Percentiles rank a stretch among this genome's conserved stretches.
These are phyloP conservation scores for Beaufortia kweichowensis DNA, from an alignment of 2,113 vertebrate genomes.

Conservation along the genomic window DNA sequence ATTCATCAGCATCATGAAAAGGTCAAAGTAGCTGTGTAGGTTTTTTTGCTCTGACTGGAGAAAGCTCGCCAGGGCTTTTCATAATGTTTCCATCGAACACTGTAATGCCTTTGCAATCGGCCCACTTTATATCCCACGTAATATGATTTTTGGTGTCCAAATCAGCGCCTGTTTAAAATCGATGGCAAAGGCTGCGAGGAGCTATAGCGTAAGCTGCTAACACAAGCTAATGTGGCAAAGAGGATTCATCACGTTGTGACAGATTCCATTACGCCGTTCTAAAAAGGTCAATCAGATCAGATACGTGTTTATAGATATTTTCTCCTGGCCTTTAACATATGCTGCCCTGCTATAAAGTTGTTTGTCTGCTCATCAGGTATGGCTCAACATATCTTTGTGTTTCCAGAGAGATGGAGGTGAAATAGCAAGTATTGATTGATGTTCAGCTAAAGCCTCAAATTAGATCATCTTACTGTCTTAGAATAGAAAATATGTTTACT, in stretches of 20 bases:
- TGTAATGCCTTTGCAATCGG: constrained; percentile 25
- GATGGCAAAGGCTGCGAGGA: constrained; percentile 41
- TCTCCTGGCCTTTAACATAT: constrained; percentile 39
- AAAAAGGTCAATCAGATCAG: constrained; percentile 59
- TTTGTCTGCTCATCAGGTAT: constrained; percentile 34
- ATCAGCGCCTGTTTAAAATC: constrained; percentile 47
- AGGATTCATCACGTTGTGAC: constrained; percentile 53
- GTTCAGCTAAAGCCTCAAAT: constrained; percentile 19
- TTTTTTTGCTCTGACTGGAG: background rate
- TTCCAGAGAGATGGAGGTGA: constrained; percentile 13
- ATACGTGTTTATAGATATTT: constrained; percentile 58
- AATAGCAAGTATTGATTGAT: constrained; percentile 42
- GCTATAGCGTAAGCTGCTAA: constrained; percentile 34
- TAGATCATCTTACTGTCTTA: constrained; percentile 7
- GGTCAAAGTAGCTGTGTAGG: background rate
- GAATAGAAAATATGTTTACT: background rate
- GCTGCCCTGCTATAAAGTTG: constrained; percentile 36
- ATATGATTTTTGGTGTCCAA: constrained; percentile 49
- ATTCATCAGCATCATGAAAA: background rate
- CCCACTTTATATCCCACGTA: constrained; percentile 45
- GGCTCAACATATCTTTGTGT: constrained; percentile 28
- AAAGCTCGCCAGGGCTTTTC: background rate
- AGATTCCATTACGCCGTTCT: constrained; percentile 54
- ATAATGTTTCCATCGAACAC: constrained; percentile 17
- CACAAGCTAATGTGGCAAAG: constrained; percentile 31